These are phyloP conservation scores for Drosophila histrio DNA, from an alignment of 2,888 invertebrate species.

Conservation along the genomic window DNA sequence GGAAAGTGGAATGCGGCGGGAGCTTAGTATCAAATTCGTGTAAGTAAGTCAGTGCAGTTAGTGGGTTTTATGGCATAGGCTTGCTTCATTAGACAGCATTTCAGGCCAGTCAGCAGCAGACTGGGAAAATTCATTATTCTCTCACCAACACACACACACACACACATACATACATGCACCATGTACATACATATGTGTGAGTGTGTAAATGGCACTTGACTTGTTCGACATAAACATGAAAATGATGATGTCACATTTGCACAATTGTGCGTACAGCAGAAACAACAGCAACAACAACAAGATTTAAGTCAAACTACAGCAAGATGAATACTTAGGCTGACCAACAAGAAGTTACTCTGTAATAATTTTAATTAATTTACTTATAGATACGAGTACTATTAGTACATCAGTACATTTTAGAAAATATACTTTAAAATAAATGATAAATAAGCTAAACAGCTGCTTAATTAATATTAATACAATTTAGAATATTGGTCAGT, in stretches of 20 bases:
- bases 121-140: conserved; percentile 70
- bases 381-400: no score
- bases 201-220: conserved; percentile 74
- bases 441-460: no score
- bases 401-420: no score
- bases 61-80: conserved; percentile 72
- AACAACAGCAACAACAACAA: conserved; percentile 40
- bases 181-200: conserved; percentile 11
- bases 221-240: conserved; percentile 80
- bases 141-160: conserved; percentile 26
- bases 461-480: no score
- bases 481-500: no score
- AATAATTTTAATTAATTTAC: no score
- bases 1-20: not conserved
- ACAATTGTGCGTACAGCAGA: conserved; percentile 76
- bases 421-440: no score
- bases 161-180: conserved; percentile 21
- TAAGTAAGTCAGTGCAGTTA: conserved; percentile 74
- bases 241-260: conserved; percentile 80
- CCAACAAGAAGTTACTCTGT: conserved; percentile 22
- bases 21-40: conserved; percentile 53
- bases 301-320: conserved; percentile 36
- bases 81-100: conserved; percentile 75
- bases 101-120: conserved; percentile 71
- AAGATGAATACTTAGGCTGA: not conserved